Percentiles rank a stretch among this genome's conserved stretches.
phyloP scores from a whole-genome alignment of 2,888 invertebrate species.

The Brachycybe producta region DNA sequence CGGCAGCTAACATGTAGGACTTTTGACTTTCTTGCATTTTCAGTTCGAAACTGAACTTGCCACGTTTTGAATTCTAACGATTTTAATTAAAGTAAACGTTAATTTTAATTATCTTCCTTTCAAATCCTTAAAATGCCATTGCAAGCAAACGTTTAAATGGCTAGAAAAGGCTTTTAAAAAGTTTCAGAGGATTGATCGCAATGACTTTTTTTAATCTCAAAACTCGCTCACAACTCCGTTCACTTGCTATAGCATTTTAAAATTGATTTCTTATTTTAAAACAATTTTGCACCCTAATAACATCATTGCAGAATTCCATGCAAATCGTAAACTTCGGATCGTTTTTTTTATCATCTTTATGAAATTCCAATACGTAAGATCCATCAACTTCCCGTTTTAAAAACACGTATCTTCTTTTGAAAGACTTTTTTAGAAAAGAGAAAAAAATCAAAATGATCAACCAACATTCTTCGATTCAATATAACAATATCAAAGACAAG shows the following conservation, averaged over 20 bases:
- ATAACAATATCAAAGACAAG: neutral
- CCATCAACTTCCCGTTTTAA: slow-evolving; percentile 81
- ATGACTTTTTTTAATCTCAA: too few relatives aligned
- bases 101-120: neutral
- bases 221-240: too few relatives aligned
- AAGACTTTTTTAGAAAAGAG: slow-evolving; percentile 51
- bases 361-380: slow-evolving; percentile 77
- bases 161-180: neutral
- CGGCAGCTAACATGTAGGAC: slow-evolving; percentile 72
- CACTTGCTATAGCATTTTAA: too few relatives aligned
- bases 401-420: slow-evolving; percentile 79
- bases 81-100: slow-evolving; percentile 1
- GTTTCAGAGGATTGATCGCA: neutral
- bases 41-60: slow-evolving; percentile 73
- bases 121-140: neutral
- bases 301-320: slow-evolving; percentile 85
- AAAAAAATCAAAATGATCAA: slow-evolving; percentile 12
- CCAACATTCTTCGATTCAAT: neutral
- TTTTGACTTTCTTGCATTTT: slow-evolving; percentile 74
- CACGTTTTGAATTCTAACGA: slow-evolving; percentile 64
- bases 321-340: slow-evolving; percentile 85
- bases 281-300: slow-evolving; percentile 72
- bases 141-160: neutral
- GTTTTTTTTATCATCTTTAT: slow-evolving; percentile 82
- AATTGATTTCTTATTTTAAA: too few relatives aligned